Evolutionary conservation across 2,113 vertebrate species (phyloP), one percentile per base, ranked within the genome.

Genomic region (Ctenodactylus gundi): DNA sequence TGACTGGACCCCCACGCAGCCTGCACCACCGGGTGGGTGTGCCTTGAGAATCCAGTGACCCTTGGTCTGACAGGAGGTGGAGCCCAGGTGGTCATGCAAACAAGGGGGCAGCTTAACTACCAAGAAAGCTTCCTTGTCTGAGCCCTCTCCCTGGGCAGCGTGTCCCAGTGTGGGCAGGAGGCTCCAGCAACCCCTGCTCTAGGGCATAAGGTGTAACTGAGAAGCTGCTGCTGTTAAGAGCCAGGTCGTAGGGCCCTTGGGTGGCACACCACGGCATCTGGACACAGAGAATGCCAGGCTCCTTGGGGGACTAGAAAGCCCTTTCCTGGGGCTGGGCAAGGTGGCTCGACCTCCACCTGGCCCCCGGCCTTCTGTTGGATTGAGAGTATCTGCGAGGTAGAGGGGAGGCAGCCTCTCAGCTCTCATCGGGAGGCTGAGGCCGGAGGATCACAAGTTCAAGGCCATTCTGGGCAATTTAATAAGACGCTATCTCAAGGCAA

Each of bases 351-450:
- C 91, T 4, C 46, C 7, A 11, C 76, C 29, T 60, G 23, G 62
- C 64, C 67, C 6, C 2, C 10, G 62, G 75, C 6, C 44, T 49
- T 82, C 62, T 51, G 7, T 8, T 0, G 31, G 62, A 9, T 9
- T 3, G 9, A 14, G 0, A 51, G 17, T 6, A 0, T 0, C 4
- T 41, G 31, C 3, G 75, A 60, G 10, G 34, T 39, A 21, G 25
- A 51, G 4, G 17, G n/a, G 1, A 17, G 34, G 55, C 34, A 62
- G 41, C 10, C 14, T 57, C 25, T 70, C 81, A 76, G 70, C 88
- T 27, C 29, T 34, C 9, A 15, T 75, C 29, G 11, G 44, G 72
- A 51, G 72, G 72, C 72, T 20, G 44, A 34, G 44, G 29, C 29
- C 31, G 72, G 23, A 49, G 72, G 44, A 34, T 20, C 20, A 29